Conservation (phyloP, 2,888 invertebrate genomes). For the Bugula neritina region DNA sequence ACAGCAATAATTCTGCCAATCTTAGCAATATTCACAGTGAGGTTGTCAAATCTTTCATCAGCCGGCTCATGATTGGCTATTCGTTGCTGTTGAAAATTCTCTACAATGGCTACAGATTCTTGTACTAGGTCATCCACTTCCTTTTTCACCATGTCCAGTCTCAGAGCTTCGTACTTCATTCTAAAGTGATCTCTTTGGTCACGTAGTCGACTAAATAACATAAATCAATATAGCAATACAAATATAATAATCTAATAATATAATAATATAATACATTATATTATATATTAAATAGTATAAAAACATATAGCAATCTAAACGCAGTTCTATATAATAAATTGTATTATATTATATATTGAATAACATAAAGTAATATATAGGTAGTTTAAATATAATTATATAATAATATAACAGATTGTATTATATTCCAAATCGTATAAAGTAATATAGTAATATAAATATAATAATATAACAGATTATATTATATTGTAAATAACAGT, state of each 20-base stretch:
- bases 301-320: too few species aligned
- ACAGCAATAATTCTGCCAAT: neutral
- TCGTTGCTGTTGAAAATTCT: neutral
- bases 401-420: too few species aligned
- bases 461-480: too few species aligned
- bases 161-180: neutral
- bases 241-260: too few species aligned
- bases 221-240: neutral
- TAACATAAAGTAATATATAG: neutral
- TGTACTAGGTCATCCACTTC: neutral
- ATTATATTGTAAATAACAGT: too few species aligned
- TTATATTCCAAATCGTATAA: too few species aligned
- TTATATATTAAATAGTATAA: neutral
- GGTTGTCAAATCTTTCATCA: neutral
- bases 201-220: neutral
- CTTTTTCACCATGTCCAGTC: neutral
- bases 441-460: too few species aligned
- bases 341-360: neutral
- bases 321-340: neutral
- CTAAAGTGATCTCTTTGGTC: neutral
- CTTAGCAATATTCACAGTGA: neutral
- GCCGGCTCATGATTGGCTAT: neutral
- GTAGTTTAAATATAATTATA: too few species aligned
- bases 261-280: neutral
- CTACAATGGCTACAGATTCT: neutral